Percentiles rank a stretch among this genome's conserved stretches.
These are phyloP conservation scores for Zapus hudsonius DNA, from an alignment of 2,113 vertebrate species.

Conservation along the genomic window DNA sequence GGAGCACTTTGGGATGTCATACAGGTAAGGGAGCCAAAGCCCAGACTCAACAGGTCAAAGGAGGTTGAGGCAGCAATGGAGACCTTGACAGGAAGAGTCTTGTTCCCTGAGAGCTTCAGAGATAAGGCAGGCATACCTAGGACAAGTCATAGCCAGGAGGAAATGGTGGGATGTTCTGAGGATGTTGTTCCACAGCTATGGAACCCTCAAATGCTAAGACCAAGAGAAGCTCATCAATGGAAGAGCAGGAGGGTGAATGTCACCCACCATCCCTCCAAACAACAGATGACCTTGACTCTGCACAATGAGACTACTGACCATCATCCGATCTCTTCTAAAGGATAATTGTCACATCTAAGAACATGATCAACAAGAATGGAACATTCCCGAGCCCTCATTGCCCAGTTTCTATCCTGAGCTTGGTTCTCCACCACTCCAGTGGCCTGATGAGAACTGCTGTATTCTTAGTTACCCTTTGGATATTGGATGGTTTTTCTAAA, in stretches of 20 bases:
- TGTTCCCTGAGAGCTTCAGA: not conserved
- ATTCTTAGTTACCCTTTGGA: not conserved
- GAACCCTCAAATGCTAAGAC: not conserved
- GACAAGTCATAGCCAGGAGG: not conserved
- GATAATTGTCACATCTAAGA: not conserved
- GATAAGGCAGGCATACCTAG: not conserved
- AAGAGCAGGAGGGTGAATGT: not conserved
- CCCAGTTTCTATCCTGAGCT: not conserved
- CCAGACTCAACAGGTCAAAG: not conserved
- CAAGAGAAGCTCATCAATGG: not conserved
- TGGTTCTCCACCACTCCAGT: not conserved
- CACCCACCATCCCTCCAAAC: too few relatives aligned
- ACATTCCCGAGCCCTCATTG: not conserved
- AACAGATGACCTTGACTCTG: not conserved
- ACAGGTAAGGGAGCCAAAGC: not conserved
- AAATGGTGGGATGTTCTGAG: not conserved
- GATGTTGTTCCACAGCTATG: not conserved
- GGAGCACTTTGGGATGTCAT: not conserved
- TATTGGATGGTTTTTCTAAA: constrained; percentile 21
- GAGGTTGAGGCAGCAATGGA: too few relatives aligned
- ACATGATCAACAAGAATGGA: not conserved
- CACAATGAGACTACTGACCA: too few relatives aligned
- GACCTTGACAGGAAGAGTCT: not conserved
- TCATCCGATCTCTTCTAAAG: not conserved
- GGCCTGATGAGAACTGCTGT: not conserved